These are phyloP conservation scores for Myanophis thanlyinensis DNA, from an alignment of 2,113 vertebrate species.

Conservation along the genomic window DNA sequence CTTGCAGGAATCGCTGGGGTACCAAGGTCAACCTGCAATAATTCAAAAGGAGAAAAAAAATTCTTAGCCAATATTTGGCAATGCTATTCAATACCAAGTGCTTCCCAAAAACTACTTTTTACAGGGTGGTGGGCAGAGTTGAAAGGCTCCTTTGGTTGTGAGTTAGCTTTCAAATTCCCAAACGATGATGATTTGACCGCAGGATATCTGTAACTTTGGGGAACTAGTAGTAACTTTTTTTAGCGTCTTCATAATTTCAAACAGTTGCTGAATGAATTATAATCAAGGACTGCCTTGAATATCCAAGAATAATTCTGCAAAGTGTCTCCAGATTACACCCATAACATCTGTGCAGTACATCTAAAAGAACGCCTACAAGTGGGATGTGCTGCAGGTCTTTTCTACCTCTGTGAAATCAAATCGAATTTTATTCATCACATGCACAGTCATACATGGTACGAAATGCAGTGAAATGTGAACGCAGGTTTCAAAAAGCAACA, in stretches of 20 bases:
- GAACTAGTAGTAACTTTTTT: not conserved
- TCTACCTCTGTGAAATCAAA: not conserved
- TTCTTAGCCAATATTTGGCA: not conserved
- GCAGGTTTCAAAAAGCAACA: not conserved
- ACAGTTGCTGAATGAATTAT: not conserved
- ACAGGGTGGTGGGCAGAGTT: not conserved
- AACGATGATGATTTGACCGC: not conserved
- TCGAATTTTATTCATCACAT: too few species aligned
- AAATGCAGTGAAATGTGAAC: too few species aligned
- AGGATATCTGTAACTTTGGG: not conserved
- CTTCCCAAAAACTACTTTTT: fast-evolving
- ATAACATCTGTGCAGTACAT: not conserved
- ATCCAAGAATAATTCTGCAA: not conserved
- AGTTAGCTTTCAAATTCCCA: not conserved
- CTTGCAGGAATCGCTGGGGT: slow-evolving; percentile 79
- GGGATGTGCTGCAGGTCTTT: not conserved
- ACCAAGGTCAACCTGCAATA: slow-evolving; percentile 86
- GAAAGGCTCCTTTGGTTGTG: not conserved
- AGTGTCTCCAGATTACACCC: not conserved
- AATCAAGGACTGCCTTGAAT: not conserved
- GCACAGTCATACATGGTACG: too few species aligned
- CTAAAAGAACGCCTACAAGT: not conserved
- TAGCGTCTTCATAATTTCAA: not conserved
- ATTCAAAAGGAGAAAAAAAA: not conserved
- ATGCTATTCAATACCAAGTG: not conserved